A percentile compares a stretch with the other conserved stretches of the same genome.
Conservation (phyloP, 2,113 vertebrate genomes). For the Megaceryle torquata region DNA sequence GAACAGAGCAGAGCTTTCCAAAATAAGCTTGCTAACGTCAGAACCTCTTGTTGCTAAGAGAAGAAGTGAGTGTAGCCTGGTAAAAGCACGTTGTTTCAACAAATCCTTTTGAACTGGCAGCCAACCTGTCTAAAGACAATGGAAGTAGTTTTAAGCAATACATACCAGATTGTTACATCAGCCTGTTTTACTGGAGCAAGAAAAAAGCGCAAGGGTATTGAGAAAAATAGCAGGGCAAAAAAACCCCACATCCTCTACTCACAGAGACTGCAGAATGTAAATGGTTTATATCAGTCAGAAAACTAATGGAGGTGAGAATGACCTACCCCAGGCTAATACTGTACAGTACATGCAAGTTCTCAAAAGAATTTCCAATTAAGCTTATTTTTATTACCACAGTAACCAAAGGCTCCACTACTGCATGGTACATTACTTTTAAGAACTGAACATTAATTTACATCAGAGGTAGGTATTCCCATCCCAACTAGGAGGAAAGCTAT, state of each 20-base stretch:
- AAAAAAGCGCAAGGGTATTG: background rate
- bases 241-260: background rate
- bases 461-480: background rate
- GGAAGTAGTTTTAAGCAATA: constrained; percentile 2
- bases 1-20: constrained; percentile 42
- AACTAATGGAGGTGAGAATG: constrained; percentile 25
- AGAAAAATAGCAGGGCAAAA: background rate
- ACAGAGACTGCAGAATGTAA: background rate
- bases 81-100: constrained; percentile 48
- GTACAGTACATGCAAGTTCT: background rate
- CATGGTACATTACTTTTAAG: constrained; percentile 40
- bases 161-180: constrained; percentile 29
- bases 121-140: constrained; percentile 21
- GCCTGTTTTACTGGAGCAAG: background rate
- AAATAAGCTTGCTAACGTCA: constrained; percentile 59
- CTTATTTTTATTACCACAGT: constrained; percentile 30
- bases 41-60: constrained; percentile 57
- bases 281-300: constrained; percentile 4
- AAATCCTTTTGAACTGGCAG: constrained; percentile 14
- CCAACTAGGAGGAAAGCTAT: background rate
- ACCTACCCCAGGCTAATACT: constrained; percentile 29
- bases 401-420: background rate
- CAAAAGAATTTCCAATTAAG: constrained; percentile 47
- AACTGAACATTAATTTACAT: constrained; percentile 12
- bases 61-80: background rate